Base-by-base conservation (phyloP, 2,888 invertebrate genomes). In the Tenthredo mesomela region DNA sequence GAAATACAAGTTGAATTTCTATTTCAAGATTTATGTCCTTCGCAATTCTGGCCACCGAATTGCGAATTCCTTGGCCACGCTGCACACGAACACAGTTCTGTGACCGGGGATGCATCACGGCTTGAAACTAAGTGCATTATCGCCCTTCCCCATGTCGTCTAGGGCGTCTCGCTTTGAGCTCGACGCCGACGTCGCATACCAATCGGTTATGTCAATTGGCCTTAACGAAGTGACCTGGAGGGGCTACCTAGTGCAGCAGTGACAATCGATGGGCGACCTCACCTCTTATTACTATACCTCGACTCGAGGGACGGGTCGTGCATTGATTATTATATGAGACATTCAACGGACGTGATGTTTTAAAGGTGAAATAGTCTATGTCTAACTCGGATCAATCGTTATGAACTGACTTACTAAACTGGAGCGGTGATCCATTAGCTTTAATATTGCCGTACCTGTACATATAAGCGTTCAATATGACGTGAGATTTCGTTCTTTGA, bases 121-220 rank as follows among this genome's bases (percentile, higher is more conserved):
- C 40, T 40, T 40, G 12, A 10, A 85, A 87, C 87, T 91, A 91
- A 91, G 89, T 88, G 87, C 88, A 89, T 91, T 90, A 91, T 86
- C 85, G 85, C 85, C 87, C 86, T 84, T 87, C 87, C 84, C 82
- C 12, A 82, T 86, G 85, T 85, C 84, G 86, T 80, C 43, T 67
- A 70, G 80, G 25, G 85, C 80, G 80, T 87, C 86, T 88, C 88
- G 90, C 90, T 91, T 91, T 91, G 90, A 90, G 88, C 87, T 37
- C 87, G 88, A 89, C 86, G 85, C 86, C 89, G 88, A 86, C 86
- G 87, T 88, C 89, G 91, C 92, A 92, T 92, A 90, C 92, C 91
- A 92, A 92, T 92, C 91, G 92, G 92, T 92, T 90, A 92, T 91
- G 92, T 92, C 92, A 91, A 92, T 92, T 92, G 91, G 90, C 89